Evolutionary conservation across 2,797 vertebrate species (phyloP), one percentile per base, ranked within the genome.

Genomic region (Acrossocheilus wenchowensis): DNA sequence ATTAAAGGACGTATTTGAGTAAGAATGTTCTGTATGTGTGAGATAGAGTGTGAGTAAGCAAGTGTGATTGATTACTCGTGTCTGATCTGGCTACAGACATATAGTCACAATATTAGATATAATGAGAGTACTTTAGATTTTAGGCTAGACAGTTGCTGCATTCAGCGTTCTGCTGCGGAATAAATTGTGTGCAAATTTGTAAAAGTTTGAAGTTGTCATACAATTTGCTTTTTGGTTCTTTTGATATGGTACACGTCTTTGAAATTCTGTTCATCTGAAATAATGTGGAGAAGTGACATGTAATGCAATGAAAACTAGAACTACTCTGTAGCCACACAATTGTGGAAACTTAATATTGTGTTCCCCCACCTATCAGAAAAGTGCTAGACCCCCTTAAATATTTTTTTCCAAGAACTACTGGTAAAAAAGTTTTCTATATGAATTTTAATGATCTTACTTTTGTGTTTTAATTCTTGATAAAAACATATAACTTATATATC

Each of bases 61-160:
- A 43, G 54, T 4, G 23, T 26, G 26, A 26, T 26, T 41, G 74
- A 36, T 36, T 23, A 77, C 74, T 1, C 14, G 36, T 2, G 12
- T 41, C 52, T 78, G 11, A 8, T 8, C 73, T 34, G 48, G 2
- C 73, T 34, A 19, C 48, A 75, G 26, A 52, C 54, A 6, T 79
- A 3, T 10, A 45, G 36, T 79, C 36, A 57, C 6, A 43, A 60
- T 39, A 57, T 60, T 10, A 64, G 6, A 43, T 43, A 3, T 64
- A 19, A 64, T 43, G 60, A 60, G 8, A 78, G 75, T 78, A 30
- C 54, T 23, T 77, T 30, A 52, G 43, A 75, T 52, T 50, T 75
- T 11, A 52, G 8, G 34, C 50, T 39, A 12, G 52, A 15, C 57
- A 64, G 78, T 30, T 17, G 39, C 57, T 1, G 14, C 41, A 80